A percentile compares a stretch with the other conserved stretches of the same genome.
These are phyloP conservation scores for Cyclopterus lumpus DNA, from an alignment of 2,797 vertebrate genomes.

Conservation along the genomic window DNA sequence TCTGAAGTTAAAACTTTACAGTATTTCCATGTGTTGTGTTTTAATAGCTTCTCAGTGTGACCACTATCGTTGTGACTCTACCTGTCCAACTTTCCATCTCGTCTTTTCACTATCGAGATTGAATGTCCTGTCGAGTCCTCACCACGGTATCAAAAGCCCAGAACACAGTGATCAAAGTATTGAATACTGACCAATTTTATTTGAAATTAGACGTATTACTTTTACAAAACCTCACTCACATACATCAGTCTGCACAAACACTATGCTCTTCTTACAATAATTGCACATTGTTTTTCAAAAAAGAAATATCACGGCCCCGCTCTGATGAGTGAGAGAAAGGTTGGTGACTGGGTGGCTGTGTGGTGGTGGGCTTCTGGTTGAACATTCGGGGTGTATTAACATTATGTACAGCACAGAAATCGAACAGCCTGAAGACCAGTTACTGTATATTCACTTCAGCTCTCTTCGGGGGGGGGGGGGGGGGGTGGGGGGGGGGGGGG, in stretches of 20 bases:
- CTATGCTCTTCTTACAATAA: slow-evolving; percentile 67
- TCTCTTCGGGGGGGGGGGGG: slow-evolving; percentile 4
- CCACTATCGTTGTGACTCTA: not conserved
- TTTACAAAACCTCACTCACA: slow-evolving; percentile 84
- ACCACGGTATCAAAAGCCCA: not conserved
- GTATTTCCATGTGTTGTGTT: not conserved
- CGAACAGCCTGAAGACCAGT: slow-evolving; percentile 25
- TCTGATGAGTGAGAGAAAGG: slow-evolving; percentile 30
- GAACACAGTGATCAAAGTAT: slow-evolving; percentile 36
- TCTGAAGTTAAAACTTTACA: not conserved
- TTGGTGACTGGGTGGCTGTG: slow-evolving; percentile 17
- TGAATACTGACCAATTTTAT: slow-evolving; percentile 82
- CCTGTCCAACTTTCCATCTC: not conserved
- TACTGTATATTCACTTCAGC: slow-evolving; percentile 30
- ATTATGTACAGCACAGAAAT: slow-evolving; percentile 57
- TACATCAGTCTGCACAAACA: slow-evolving; percentile 77
- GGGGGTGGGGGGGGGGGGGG: not conserved
- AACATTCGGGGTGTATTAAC: slow-evolving; percentile 47
- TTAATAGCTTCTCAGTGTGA: not conserved
- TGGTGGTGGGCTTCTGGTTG: slow-evolving; percentile 40
- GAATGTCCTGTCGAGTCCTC: not conserved
- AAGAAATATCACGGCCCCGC: slow-evolving; percentile 26
- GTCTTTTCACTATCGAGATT: not conserved
- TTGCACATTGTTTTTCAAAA: slow-evolving; percentile 65
- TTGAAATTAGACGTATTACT: slow-evolving; percentile 83